phyloP scores from a whole-genome alignment of 1,140 invertebrate species.

The Penaeus japonicus region DNA sequence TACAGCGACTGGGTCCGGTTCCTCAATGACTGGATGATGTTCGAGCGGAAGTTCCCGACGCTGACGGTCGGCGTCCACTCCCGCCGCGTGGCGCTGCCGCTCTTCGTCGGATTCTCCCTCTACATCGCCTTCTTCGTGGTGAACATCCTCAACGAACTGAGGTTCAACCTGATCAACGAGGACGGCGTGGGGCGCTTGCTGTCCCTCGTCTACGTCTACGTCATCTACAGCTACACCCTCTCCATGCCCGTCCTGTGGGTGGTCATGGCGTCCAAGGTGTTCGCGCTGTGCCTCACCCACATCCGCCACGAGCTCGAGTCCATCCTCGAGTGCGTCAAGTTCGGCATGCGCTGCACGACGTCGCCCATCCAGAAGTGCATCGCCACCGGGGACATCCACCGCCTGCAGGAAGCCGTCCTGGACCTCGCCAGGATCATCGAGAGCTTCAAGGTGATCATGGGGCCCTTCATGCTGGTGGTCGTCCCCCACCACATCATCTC shows the following conservation, averaged over 20 bases:
- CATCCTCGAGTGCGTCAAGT: slow-evolving; percentile 56
- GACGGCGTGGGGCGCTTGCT: slow-evolving; percentile 55
- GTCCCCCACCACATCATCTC: slow-evolving; percentile 59
- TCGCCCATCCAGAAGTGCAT: slow-evolving; percentile 57
- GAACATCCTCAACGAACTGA: slow-evolving; percentile 58
- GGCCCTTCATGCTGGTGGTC: slow-evolving; percentile 57
- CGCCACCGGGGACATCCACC: slow-evolving; percentile 55
- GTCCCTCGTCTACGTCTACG: slow-evolving; percentile 57
- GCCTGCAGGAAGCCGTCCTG: slow-evolving; percentile 57
- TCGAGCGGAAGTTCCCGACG: slow-evolving; percentile 52
- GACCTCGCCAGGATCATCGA: slow-evolving; percentile 55
- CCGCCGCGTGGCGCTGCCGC: slow-evolving; percentile 24
- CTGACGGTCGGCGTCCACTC: slow-evolving; percentile 50
- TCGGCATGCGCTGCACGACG: slow-evolving; percentile 43
- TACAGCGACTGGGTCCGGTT: slow-evolving; percentile 52
- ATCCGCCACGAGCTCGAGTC: slow-evolving; percentile 52
- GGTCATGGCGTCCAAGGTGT: slow-evolving; percentile 57
- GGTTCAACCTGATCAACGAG: slow-evolving; percentile 57
- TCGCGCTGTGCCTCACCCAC: slow-evolving; percentile 51
- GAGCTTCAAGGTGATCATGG: slow-evolving; percentile 55
- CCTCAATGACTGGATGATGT: slow-evolving; percentile 54
- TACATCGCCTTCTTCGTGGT: slow-evolving; percentile 53
- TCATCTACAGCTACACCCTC: slow-evolving; percentile 58
- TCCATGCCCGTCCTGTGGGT: slow-evolving; percentile 58
- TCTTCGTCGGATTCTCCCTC: slow-evolving; percentile 51